phyloP scores from a whole-genome alignment of 2,113 vertebrate genomes.

The Anseranas semipalmata region DNA sequence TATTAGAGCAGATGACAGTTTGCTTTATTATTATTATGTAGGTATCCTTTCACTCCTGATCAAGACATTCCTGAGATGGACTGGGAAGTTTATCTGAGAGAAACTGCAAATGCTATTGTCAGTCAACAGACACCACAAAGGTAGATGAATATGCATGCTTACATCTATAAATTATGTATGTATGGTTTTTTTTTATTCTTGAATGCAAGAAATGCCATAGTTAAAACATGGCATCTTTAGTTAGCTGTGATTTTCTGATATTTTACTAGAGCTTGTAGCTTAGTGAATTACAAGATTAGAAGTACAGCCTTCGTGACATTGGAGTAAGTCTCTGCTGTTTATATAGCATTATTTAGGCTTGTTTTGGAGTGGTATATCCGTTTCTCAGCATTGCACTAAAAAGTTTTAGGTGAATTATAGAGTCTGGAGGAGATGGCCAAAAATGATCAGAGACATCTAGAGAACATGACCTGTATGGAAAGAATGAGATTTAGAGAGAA shows the following conservation, averaged over 20 bases:
- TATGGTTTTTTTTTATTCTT: background rate
- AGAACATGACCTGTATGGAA: background rate
- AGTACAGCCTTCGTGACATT: background rate
- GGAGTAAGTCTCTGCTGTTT: background rate
- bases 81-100: conserved; percentile 96
- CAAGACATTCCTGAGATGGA: conserved; percentile 94
- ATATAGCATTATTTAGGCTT: background rate
- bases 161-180: background rate
- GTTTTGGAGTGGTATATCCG: background rate
- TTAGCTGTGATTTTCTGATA: background rate
- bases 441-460: background rate
- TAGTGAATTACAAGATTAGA: background rate
- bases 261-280: background rate
- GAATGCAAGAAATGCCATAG: background rate
- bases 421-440: background rate
- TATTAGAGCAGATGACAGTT: background rate
- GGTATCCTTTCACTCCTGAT: conserved; percentile 92
- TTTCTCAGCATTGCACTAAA: background rate
- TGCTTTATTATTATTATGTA: conserved; percentile 35
- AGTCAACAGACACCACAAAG: conserved; percentile 94
- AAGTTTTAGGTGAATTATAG: background rate
- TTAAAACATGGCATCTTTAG: background rate
- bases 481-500: background rate
- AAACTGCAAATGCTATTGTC: conserved; percentile 93
- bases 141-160: conserved; percentile 59